Base-by-base conservation (phyloP, 2,888 invertebrate species). In the Oscheius sp. region DNA sequence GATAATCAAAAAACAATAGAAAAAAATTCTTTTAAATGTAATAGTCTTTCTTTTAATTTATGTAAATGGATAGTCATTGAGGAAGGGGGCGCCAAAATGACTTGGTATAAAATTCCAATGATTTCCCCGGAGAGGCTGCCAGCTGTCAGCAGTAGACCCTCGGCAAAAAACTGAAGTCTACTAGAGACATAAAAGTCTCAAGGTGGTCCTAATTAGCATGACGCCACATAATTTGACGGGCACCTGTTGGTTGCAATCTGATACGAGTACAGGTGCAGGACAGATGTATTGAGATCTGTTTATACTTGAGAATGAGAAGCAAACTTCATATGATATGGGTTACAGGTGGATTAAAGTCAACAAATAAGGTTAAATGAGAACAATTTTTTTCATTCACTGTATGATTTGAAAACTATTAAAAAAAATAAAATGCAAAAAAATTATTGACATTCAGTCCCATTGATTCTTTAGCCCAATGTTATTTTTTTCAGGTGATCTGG, bases 401-500 rank as follows among this genome's bases (percentile, higher is more conserved):
- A n/a, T n/a, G n/a, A n/a, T n/a, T n/a, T n/a, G n/a, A n/a, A n/a
- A n/a, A n/a, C n/a, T n/a, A n/a, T n/a, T n/a, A n/a, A n/a, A n/a
- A n/a, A n/a, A n/a, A n/a, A n/a, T n/a, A n/a, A n/a, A n/a, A n/a
- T n/a, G n/a, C n/a, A n/a, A n/a, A n/a, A n/a, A n/a, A n/a, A n/a
- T n/a, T n/a, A n/a, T n/a, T 36, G 9, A 12, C 38, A 12, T 14
- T 36, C 38, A 12, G 9, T 36, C 38, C 14, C 38, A 12, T 14
- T 36, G 14, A 14, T 36, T 47, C n/a, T 9, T 47, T 20, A 41
- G n/a, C 28, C 30, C n/a, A n/a, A n/a, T n/a, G n/a, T n/a, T n/a
- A n/a, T n/a, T n/a, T n/a, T 22, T 76, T 89, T 76, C 90, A 95
- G 95, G 95, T 89, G 95, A 96, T 88, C 92, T 95, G 85, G 94